Percentiles rank a stretch among this genome's conserved stretches.
These are phyloP conservation scores for Varanus komodoensis DNA, from an alignment of 2,113 vertebrate species.

Conservation along the genomic window DNA sequence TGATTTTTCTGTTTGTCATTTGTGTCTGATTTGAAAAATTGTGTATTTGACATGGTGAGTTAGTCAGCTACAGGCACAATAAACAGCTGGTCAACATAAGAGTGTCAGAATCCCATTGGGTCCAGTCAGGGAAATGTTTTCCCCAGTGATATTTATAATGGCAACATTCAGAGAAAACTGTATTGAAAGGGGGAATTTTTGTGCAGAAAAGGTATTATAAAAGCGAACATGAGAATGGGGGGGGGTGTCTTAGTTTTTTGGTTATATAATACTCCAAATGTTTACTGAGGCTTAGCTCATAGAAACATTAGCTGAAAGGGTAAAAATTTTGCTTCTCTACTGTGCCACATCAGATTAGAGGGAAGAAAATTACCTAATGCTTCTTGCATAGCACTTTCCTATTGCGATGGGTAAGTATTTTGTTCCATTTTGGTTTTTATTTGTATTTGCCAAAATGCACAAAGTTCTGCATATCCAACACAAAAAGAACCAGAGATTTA, in stretches of 20 bases:
- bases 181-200: not conserved
- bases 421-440: no score
- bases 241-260: not conserved
- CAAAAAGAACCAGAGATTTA: no score
- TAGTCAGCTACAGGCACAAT: slow-evolving; percentile 66
- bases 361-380: not conserved
- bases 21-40: slow-evolving; percentile 73
- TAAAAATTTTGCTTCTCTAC: not conserved
- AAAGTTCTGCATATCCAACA: no score
- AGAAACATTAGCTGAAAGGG: not conserved
- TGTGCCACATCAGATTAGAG: not conserved
- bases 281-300: not conserved
- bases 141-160: slow-evolving; percentile 63
- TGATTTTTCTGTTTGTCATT: slow-evolving; percentile 73
- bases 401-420: no score
- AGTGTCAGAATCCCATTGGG: slow-evolving; percentile 62
- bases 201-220: not conserved
- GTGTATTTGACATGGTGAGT: slow-evolving; percentile 67
- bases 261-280: not conserved
- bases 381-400: no score
- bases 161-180: slow-evolving; percentile 45
- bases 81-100: slow-evolving; percentile 54
- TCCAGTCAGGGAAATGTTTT: slow-evolving; percentile 67
- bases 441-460: no score
- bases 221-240: not conserved